These are phyloP conservation scores for Exocentrus adspersus DNA, from an alignment of 2,888 invertebrate species.

Conservation along the genomic window DNA sequence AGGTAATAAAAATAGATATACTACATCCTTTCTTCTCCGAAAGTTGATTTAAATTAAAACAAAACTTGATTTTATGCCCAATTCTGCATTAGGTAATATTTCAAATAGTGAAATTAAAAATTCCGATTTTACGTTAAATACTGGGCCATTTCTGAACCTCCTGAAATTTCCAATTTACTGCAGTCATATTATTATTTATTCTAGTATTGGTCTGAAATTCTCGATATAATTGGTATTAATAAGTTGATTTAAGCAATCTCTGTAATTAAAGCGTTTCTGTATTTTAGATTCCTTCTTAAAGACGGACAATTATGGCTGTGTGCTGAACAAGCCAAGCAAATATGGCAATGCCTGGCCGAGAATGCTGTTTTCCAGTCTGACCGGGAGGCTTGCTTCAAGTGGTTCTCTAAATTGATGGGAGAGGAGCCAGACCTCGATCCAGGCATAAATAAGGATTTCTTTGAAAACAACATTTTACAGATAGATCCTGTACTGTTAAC, in stretches of 20 bases:
- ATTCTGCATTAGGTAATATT: no score
- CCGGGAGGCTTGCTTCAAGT: conserved; percentile 96
- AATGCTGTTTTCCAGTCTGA: conserved; percentile 92
- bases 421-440: conserved; percentile 98
- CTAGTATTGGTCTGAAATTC: no score
- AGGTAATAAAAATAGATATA: conserved; percentile 48
- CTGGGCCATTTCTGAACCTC: no score
- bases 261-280: neutral
- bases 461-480: conserved; percentile 92
- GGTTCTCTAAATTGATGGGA: conserved; percentile 97
- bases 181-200: no score
- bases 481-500: conserved; percentile 91
- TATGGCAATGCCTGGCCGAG: conserved; percentile 96
- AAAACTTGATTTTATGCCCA: neutral
- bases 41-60: neutral
- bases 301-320: conserved; percentile 97
- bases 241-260: neutral
- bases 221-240: no score
- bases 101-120: no score
- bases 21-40: neutral
- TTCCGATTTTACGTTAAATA: no score
- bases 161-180: no score
- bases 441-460: conserved; percentile 94
- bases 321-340: conserved; percentile 96
- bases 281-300: conserved; percentile 82